A percentile compares a stretch with the other conserved stretches of the same genome.
These are phyloP conservation scores for Branchellion lobata DNA, from an alignment of 2,888 invertebrate species.

Conservation along the genomic window DNA sequence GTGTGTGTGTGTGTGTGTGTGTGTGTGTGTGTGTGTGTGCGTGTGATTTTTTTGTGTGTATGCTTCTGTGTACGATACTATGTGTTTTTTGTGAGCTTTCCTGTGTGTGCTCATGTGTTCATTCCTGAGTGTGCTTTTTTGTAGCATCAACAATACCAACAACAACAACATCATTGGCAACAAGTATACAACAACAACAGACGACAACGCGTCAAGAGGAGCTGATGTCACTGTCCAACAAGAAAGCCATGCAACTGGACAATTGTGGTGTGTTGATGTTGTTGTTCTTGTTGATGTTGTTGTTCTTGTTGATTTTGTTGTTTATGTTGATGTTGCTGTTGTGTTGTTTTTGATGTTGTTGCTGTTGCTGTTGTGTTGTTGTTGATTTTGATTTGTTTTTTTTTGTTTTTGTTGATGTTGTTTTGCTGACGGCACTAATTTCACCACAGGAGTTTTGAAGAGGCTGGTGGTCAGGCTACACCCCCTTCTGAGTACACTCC, in stretches of 20 bases:
- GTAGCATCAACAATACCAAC: neutral
- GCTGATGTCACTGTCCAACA: neutral
- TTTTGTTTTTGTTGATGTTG: neutral
- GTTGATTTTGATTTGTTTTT: neutral
- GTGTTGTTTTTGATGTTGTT: too few relatives aligned
- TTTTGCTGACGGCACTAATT: too few relatives aligned
- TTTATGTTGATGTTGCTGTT: too few relatives aligned
- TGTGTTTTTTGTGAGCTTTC: neutral
- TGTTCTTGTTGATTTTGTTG: neutral
- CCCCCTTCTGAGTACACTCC: neutral
- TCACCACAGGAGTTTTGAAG: neutral
- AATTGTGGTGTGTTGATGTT: neutral
- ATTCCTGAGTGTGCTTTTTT: conserved; percentile 3
- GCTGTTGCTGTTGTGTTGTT: neutral
- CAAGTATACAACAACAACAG: too few relatives aligned
- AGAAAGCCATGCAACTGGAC: neutral
- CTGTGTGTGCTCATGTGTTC: neutral
- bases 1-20: too few relatives aligned
- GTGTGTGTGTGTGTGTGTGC: too few relatives aligned
- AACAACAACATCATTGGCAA: too few relatives aligned
- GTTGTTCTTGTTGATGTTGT: neutral
- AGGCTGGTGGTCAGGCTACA: neutral
- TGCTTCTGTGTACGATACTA: neutral
- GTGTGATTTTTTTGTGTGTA: too few relatives aligned
- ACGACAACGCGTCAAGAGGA: conserved; percentile 1